phyloP scores from a whole-genome alignment of 1,140 invertebrate species.

The Choristoneura fumiferana region DNA sequence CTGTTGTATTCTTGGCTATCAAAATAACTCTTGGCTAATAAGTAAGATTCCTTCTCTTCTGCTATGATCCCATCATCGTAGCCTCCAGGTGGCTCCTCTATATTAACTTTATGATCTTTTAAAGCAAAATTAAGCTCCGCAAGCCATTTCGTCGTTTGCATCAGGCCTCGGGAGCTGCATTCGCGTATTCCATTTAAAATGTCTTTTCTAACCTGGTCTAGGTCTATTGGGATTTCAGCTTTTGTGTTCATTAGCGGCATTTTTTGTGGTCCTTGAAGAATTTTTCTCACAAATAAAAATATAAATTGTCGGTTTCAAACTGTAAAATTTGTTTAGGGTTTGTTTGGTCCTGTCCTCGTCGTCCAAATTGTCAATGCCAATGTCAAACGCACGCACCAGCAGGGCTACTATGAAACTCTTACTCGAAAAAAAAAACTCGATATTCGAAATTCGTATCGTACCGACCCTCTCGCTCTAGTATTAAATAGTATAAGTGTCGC shows the following conservation, averaged over 20 bases:
- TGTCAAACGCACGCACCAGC: too few species aligned
- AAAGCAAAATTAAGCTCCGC: conserved; percentile 90
- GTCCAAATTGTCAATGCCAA: too few species aligned
- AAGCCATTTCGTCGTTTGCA: conserved; percentile 90
- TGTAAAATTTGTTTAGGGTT: too few species aligned
- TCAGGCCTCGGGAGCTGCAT: conserved; percentile 84
- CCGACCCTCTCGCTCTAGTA: too few species aligned
- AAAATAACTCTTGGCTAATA: conserved; percentile 93
- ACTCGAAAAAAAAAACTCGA: too few species aligned
- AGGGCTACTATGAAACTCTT: too few species aligned
- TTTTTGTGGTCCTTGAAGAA: neutral
- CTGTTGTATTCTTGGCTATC: conserved; percentile 95
- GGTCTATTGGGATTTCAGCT: conserved; percentile 77
- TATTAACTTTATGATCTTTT: conserved; percentile 80
- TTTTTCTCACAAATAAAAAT: too few species aligned
- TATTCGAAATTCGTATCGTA: too few species aligned
- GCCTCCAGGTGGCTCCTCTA: conserved; percentile 56
- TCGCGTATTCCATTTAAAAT: conserved; percentile 83
- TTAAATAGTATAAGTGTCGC: too few species aligned
- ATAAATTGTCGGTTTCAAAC: too few species aligned
- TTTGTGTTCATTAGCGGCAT: conserved; percentile 49
- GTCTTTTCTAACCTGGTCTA: conserved; percentile 83
- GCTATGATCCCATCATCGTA: conserved; percentile 60
- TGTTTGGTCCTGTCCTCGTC: too few species aligned
- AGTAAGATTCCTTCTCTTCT: conserved; percentile 86